phyloP scores from a whole-genome alignment of 2,888 invertebrate species.

The Tachystola acroxantha region DNA sequence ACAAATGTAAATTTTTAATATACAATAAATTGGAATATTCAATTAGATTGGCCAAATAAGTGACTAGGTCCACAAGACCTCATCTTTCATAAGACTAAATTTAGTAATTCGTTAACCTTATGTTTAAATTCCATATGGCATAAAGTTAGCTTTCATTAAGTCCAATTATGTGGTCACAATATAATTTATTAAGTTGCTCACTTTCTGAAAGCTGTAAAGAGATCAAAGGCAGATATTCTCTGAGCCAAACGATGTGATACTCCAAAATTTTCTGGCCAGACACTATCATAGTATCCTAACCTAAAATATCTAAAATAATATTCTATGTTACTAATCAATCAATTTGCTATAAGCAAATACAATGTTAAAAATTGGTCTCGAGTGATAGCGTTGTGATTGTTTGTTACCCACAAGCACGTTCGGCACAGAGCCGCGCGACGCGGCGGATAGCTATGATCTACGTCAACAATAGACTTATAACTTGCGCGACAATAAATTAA shows the following conservation, averaged over 20 bases:
- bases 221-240: conserved; percentile 77
- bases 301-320: conserved; percentile 76
- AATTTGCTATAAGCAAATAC: conserved; percentile 70
- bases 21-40: conserved; percentile 77
- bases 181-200: conserved; percentile 72
- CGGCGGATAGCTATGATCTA: conserved; percentile 76
- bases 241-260: conserved; percentile 78
- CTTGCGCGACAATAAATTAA: conserved; percentile 76
- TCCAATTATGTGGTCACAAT: conserved; percentile 67
- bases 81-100: conserved; percentile 73
- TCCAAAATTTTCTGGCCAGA: conserved; percentile 78
- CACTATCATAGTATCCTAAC: conserved; percentile 77
- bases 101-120: conserved; percentile 79
- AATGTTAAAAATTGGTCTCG: conserved; percentile 75
- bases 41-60: conserved; percentile 75
- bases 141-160: conserved; percentile 78
- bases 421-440: conserved; percentile 32
- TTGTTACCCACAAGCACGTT: too few relatives aligned
- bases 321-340: conserved; percentile 70
- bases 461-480: conserved; percentile 67
- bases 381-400: conserved; percentile 68
- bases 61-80: conserved; percentile 75
- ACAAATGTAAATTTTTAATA: conserved; percentile 59
- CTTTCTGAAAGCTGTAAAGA: conserved; percentile 77
- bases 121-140: conserved; percentile 78